Evolutionary conservation across 2,113 vertebrate genomes (phyloP), one percentile per base, ranked within the genome.

Genomic region (Podarcis muralis): DNA sequence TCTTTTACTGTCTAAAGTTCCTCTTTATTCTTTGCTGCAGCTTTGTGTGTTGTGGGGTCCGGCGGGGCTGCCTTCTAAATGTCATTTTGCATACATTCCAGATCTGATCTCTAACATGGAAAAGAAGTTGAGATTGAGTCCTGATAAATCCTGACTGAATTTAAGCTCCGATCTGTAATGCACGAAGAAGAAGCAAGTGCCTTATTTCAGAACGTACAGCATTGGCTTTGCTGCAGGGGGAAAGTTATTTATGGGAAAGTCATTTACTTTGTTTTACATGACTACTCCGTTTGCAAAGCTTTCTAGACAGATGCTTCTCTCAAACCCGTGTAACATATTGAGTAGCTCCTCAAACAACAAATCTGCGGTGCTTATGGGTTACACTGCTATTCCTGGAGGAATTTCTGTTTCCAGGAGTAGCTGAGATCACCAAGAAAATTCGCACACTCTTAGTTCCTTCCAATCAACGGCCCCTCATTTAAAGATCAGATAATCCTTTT

Each of bases 401-500:
- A 93, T 87, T 95, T 87, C 89, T 75, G 86, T 93, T 96, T 95
- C 94, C 94, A 97, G 97, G 97, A 97, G 97, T 95, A 96, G 96
- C 95, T 97, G 97, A 98, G 97, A 98, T 98, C 98, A 98, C 62
- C 97, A 97, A 97, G 97, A 97, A 98, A 97, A 96, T 96, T 96
- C 93, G 94, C 95, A 93, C 96, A 71, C 92, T 96, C 96, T 96
- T 97, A 95, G 97, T 97, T 95, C 95, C 95, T 94, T 97, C 97
- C 97, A 97, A 97, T 96, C 76, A 80, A 96, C 95, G 96, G 94
- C 94, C 95, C 95, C 97, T 97, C 97, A 97, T 98, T 98, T 98
- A 97, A 97, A 97, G 97, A 98, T 98, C 97, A 98, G 98, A 98
- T 98, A 97, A 98, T 96, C 97, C 95, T 94, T 93, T 88, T 91